Percentiles rank a stretch among this genome's conserved stretches.
phyloP scores from a whole-genome alignment of 2,797 vertebrate genomes.

The Otolemur crassicaudatus region DNA sequence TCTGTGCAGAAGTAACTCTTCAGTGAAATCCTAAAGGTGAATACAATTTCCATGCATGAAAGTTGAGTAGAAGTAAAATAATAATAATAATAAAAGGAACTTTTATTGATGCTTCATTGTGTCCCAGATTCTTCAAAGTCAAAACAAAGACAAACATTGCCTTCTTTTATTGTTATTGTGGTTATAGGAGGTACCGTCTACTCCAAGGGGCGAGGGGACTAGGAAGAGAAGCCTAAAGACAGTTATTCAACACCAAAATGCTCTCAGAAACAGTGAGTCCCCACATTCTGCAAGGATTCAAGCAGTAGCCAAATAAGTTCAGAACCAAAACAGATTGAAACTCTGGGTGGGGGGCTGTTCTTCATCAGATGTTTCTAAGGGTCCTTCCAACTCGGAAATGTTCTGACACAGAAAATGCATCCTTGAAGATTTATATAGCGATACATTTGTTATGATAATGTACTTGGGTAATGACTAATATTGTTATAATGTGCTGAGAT shows the following conservation, averaged over 20 bases:
- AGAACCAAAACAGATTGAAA: not conserved
- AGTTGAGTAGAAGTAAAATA: not conserved
- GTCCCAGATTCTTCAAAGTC: not conserved
- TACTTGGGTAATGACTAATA: conserved; percentile 53
- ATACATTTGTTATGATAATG: conserved; percentile 43
- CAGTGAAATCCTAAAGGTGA: not conserved
- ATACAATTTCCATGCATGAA: not conserved
- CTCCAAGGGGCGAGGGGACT: rapidly evolving
- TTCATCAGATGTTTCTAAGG: not conserved
- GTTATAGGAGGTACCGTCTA: not conserved
- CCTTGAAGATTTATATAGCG: conserved; percentile 29
- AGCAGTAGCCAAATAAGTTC: not conserved
- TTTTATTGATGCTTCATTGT: not conserved
- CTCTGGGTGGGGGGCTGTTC: rapidly evolving
- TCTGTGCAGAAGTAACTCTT: not conserved
- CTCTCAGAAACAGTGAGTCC: not conserved
- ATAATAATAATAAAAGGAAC: not conserved
- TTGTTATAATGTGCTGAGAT: conserved; percentile 39
- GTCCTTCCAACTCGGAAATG: not conserved
- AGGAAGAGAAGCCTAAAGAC: not conserved
- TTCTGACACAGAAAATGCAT: not conserved
- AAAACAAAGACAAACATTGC: no score
- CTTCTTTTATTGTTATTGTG: not conserved
- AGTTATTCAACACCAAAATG: not conserved
- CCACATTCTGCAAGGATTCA: not conserved